Percentiles rank a stretch among this genome's conserved stretches.
These are phyloP conservation scores for Cyphomyrus discorhynchus DNA, from an alignment of 2,113 vertebrate genomes.

Conservation along the genomic window DNA sequence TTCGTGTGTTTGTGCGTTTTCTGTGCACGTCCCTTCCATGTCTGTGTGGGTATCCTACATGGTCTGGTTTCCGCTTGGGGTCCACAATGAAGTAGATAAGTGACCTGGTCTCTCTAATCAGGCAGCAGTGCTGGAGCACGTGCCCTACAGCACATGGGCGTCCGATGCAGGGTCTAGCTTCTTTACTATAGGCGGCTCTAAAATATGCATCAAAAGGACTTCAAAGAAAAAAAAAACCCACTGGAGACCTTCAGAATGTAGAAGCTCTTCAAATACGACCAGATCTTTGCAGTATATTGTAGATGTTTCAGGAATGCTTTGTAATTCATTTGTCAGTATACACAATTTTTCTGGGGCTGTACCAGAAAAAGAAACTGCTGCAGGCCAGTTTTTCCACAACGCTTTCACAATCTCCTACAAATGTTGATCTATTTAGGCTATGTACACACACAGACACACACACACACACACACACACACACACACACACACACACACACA, in stretches of 20 bases:
- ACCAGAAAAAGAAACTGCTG: neutral
- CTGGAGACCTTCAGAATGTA: neutral
- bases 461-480: neutral
- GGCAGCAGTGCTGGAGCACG: neutral
- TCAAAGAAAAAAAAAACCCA: neutral
- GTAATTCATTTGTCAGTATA: neutral
- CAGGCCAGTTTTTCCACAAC: neutral
- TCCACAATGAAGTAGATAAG: neutral
- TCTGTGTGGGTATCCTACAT: neutral
- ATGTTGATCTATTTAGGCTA: neutral
- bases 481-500: neutral
- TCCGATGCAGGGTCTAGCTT: neutral
- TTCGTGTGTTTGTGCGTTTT: neutral
- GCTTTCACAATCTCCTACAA: neutral
- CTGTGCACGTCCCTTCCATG: neutral
- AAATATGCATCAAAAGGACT: neutral
- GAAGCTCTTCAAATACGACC: neutral
- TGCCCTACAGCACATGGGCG: neutral
- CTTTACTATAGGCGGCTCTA: neutral
- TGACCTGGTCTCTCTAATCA: neutral
- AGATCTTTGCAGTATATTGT: neutral
- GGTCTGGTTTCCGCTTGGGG: neutral
- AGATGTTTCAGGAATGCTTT: neutral
- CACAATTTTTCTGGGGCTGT: neutral
- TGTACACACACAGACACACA: neutral